Conservation (phyloP, 2,888 invertebrate genomes). For the Limnephilus rhombicus region DNA sequence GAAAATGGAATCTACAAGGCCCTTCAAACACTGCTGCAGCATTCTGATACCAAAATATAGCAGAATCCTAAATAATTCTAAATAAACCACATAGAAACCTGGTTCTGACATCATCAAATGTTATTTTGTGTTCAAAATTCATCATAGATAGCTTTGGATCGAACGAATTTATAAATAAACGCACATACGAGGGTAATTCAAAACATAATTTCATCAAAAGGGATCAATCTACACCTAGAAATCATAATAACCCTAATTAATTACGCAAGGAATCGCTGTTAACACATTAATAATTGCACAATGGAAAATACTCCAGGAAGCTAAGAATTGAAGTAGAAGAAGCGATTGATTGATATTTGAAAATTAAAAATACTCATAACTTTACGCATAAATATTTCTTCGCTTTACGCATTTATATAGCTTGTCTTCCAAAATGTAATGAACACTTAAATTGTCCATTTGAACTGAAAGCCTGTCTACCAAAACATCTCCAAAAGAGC, state of each 20-base stretch:
- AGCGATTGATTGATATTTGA: background rate
- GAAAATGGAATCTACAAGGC: slow-evolving; percentile 51
- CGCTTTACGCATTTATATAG: background rate
- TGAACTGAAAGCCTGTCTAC: slow-evolving; percentile 15
- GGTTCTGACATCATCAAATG: background rate
- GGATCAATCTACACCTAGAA: slow-evolving; percentile 40
- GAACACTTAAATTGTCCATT: background rate
- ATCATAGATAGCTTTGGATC: background rate
- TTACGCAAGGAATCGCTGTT: background rate
- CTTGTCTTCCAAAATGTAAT: slow-evolving; percentile 20
- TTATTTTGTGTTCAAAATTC: background rate
- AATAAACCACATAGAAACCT: background rate
- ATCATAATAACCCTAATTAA: slow-evolving; percentile 3
- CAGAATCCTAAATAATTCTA: background rate
- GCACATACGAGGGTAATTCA: background rate
- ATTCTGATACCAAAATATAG: slow-evolving; percentile 7
- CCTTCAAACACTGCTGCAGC: slow-evolving; percentile 12
- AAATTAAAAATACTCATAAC: background rate
- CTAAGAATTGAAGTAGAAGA: background rate
- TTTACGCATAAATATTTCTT: background rate
- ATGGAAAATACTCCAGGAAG: background rate
- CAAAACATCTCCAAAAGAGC: background rate
- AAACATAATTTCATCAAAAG: slow-evolving; percentile 8
- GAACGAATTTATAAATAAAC: background rate
- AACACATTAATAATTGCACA: background rate